phyloP scores from a whole-genome alignment of 2,888 invertebrate genomes.

The Sarcophaga caerulescens region DNA sequence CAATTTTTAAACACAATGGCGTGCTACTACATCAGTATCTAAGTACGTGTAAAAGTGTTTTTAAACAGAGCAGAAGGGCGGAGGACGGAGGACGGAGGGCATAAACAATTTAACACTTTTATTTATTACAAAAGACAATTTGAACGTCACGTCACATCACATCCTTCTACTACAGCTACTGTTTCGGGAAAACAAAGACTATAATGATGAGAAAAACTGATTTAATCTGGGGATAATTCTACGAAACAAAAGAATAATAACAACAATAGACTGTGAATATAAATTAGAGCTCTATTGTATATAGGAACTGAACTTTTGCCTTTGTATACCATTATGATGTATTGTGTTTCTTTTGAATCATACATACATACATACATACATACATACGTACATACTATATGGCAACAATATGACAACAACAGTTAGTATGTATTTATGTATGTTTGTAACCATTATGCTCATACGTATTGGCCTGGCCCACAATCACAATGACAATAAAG shows the following conservation, averaged over 20 bases:
- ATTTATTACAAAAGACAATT: slow-evolving; percentile 9
- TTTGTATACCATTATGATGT: slow-evolving; percentile 50
- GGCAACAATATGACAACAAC: background rate
- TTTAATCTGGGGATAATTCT: slow-evolving; percentile 61
- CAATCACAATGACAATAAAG: slow-evolving; percentile 51
- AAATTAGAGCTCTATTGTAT: slow-evolving; percentile 63
- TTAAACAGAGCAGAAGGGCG: background rate
- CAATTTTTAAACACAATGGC: background rate
- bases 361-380: too few species aligned
- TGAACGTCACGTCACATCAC: background rate
- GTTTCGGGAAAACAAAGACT: slow-evolving; percentile 2
- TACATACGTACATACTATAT: too few species aligned
- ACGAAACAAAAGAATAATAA: slow-evolving; percentile 53
- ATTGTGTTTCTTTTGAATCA: slow-evolving; percentile 34
- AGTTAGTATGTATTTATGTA: background rate
- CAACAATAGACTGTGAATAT: slow-evolving; percentile 61
- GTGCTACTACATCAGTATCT: background rate
- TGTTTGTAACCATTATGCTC: background rate
- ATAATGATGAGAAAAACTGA: slow-evolving; percentile 46
- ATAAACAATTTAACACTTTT: slow-evolving; percentile 59
- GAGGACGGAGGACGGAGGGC: background rate
- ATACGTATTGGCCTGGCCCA: slow-evolving; percentile 34
- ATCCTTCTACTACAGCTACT: background rate
- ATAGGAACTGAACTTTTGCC: slow-evolving; percentile 30
- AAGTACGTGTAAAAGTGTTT: background rate